These are phyloP conservation scores for Parnassius mnemosyne DNA, from an alignment of 2,888 invertebrate species.

Conservation along the genomic window DNA sequence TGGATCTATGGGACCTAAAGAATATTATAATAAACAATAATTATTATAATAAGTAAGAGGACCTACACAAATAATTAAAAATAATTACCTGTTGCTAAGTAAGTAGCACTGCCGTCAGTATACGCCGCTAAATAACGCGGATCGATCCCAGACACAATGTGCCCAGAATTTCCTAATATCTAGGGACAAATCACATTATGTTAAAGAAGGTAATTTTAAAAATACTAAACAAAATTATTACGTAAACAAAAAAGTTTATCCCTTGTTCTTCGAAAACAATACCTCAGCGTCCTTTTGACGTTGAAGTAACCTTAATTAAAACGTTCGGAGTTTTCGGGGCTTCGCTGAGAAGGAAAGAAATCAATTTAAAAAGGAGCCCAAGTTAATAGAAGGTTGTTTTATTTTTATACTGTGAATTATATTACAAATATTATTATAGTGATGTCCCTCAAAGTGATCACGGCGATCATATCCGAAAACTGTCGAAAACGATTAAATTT, in stretches of 20 bases:
- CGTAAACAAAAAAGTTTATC: constrained; percentile 24
- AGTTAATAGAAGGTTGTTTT: neutral
- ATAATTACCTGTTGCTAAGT: constrained; percentile 45
- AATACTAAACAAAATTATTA: constrained; percentile 26
- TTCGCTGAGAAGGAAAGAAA: constrained; percentile 15
- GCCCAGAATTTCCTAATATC: constrained; percentile 43
- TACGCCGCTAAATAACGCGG: constrained; percentile 58
- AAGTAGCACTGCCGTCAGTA: constrained; percentile 46
- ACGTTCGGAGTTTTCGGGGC: constrained; percentile 24
- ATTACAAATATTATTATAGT: too few species aligned
- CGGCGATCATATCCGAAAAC: too few species aligned
- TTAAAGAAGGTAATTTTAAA: constrained; percentile 6
- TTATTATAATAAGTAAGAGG: too few species aligned
- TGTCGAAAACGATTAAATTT: too few species aligned
- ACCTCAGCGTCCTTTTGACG: constrained; percentile 25
- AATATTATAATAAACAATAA: too few species aligned
- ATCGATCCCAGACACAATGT: constrained; percentile 59
- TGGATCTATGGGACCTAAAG: too few species aligned
- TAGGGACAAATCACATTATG: constrained; percentile 7
- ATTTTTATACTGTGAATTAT: too few species aligned
- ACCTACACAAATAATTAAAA: neutral
- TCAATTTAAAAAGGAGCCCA: constrained; percentile 13
- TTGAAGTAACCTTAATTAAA: constrained; percentile 27
- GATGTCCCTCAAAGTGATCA: too few species aligned
- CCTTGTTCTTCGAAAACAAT: constrained; percentile 26